A percentile compares a stretch with the other conserved stretches of the same genome.
Conservation (phyloP, 2,113 vertebrate species). For the Urocitellus parryii region DNA sequence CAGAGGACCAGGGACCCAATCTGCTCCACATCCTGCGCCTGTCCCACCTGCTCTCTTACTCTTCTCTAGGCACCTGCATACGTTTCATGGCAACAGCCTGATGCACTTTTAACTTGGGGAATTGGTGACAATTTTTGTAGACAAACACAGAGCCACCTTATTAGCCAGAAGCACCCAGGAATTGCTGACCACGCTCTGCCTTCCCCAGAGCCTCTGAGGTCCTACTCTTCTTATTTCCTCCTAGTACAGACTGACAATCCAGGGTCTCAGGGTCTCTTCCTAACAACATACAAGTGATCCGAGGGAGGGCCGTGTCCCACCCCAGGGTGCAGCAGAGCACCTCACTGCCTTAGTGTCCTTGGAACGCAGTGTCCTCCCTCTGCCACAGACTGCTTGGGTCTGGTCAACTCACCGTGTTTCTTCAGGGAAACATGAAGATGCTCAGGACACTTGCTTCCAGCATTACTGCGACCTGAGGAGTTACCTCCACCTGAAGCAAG, state of each 20-base stretch:
- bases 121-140: not conserved
- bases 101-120: not conserved
- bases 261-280: not conserved
- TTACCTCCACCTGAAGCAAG: not conserved
- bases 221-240: not conserved
- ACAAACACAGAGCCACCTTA: not conserved
- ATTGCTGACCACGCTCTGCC: too few species aligned
- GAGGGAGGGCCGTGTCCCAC: rapidly evolving
- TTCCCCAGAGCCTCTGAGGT: not conserved
- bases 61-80: not conserved
- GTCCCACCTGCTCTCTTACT: not conserved
- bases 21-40: not conserved
- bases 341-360: not conserved
- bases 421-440: not conserved
- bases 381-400: too few species aligned
- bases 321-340: rapidly evolving
- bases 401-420: too few species aligned
- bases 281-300: not conserved
- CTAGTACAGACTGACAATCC: not conserved
- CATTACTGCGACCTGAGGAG: not conserved
- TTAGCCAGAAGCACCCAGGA: too few species aligned
- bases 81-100: not conserved
- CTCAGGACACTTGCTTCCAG: not conserved
- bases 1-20: rapidly evolving
- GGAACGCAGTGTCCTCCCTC: too few species aligned